A percentile compares a stretch with the other conserved stretches of the same genome.
These are phyloP conservation scores for Latheticus oryzae DNA, from an alignment of 2,888 invertebrate species.

Conservation along the genomic window DNA sequence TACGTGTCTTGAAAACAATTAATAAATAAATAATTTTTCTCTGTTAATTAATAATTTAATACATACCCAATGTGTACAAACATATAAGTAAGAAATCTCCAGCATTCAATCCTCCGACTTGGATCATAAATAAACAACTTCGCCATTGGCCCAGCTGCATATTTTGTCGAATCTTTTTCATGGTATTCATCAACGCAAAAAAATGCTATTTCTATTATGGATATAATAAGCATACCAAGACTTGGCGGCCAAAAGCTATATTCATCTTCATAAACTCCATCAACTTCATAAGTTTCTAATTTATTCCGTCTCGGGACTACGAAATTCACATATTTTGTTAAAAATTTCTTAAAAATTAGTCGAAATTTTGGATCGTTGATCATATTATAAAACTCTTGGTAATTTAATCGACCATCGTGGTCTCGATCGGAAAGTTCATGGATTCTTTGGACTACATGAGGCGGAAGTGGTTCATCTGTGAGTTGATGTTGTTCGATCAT, in stretches of 20 bases:
- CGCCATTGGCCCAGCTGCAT: constrained; percentile 77
- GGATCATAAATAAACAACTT: constrained; percentile 88
- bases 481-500: constrained; percentile 69
- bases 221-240: constrained; percentile 89
- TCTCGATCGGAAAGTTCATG: constrained; percentile 73
- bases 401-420: constrained; percentile 75
- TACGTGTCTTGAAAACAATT: constrained; percentile 74
- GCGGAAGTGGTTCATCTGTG: constrained; percentile 75
- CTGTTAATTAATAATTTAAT: neutral
- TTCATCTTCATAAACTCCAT: constrained; percentile 83
- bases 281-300: constrained; percentile 50
- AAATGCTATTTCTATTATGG: constrained; percentile 83
- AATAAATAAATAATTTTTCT: constrained; percentile 19
- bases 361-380: constrained; percentile 71
- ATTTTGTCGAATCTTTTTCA: constrained; percentile 56
- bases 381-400: constrained; percentile 78
- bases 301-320: constrained; percentile 29
- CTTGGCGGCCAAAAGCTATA: constrained; percentile 95
- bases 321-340: constrained; percentile 69
- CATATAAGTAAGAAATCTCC: constrained; percentile 96
- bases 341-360: constrained; percentile 72
- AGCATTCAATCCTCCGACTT: constrained; percentile 83
- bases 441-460: constrained; percentile 71
- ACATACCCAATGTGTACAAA: constrained; percentile 91
- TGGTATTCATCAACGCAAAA: constrained; percentile 63